phyloP scores from a whole-genome alignment of 2,113 vertebrate genomes.

The Illadopsis cleaveri region DNA sequence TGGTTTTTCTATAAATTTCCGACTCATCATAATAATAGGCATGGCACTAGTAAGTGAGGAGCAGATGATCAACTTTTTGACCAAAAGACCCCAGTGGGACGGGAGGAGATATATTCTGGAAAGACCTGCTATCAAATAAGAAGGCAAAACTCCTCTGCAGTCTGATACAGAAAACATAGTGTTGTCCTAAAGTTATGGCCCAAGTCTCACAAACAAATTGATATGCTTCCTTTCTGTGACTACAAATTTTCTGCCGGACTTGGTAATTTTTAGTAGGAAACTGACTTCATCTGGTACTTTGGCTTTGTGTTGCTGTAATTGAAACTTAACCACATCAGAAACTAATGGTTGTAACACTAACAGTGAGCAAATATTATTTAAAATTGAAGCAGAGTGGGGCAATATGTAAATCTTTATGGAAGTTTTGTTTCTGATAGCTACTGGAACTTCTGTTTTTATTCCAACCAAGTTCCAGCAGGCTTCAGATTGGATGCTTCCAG shows the following conservation, averaged over 20 bases:
- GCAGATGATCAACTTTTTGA: not conserved
- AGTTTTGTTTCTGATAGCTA: not conserved
- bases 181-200: not conserved
- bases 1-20: not conserved
- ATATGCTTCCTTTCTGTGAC: not conserved
- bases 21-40: not conserved
- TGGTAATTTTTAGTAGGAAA: not conserved
- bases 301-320: not conserved
- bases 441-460: not conserved
- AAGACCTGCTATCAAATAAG: not conserved
- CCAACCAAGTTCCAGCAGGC: not conserved
- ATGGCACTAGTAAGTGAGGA: not conserved
- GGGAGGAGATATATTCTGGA: not conserved
- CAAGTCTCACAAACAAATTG: rapidly evolving
- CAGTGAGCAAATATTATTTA: not conserved
- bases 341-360: not conserved
- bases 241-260: not conserved
- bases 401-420: not conserved
- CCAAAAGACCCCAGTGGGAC: not conserved
- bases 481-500: not conserved
- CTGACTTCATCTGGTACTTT: not conserved
- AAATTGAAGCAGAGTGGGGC: not conserved
- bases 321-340: not conserved
- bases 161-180: not conserved
- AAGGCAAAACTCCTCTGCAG: not conserved